Conservation (phyloP, 2,888 invertebrate genomes). For the Microctonus brassicae region DNA sequence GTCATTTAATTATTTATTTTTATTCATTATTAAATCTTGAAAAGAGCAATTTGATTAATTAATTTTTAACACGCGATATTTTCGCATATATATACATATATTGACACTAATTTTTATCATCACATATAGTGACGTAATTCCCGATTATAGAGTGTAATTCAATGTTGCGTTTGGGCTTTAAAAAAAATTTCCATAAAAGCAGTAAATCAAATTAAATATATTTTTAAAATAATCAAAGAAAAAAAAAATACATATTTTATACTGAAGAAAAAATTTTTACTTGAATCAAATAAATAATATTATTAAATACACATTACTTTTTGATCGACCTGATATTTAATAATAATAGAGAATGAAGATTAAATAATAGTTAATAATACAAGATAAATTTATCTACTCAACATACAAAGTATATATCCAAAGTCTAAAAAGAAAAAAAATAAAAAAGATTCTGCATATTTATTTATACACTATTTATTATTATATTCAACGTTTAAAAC, state of each 20-base stretch:
- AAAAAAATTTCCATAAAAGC: background rate
- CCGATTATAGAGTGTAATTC: background rate
- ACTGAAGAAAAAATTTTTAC: background rate
- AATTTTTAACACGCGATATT: background rate
- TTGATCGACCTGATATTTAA: no score
- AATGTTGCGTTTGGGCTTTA: background rate
- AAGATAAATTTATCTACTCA: slow-evolving; percentile 15
- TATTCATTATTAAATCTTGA: background rate
- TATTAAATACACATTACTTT: no score
- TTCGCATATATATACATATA: background rate
- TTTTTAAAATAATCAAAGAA: background rate
- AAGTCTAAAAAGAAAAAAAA: slow-evolving; percentile 47
- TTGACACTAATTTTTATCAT: background rate
- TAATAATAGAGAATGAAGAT: no score
- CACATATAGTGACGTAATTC: background rate
- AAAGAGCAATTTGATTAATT: background rate
- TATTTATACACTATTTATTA: background rate
- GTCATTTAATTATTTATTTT: background rate
- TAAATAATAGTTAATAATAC: background rate
- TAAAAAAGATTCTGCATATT: background rate
- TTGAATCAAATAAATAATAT: no score
- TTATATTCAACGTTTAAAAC: slow-evolving; percentile 1
- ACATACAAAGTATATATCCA: slow-evolving; percentile 34
- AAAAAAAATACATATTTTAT: background rate
- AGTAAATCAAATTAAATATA: background rate